A percentile compares a stretch with the other conserved stretches of the same genome.
Evolutionary conservation across 2,797 vertebrate species (phyloP).

Genomic region (Tamandua tetradactyla): DNA sequence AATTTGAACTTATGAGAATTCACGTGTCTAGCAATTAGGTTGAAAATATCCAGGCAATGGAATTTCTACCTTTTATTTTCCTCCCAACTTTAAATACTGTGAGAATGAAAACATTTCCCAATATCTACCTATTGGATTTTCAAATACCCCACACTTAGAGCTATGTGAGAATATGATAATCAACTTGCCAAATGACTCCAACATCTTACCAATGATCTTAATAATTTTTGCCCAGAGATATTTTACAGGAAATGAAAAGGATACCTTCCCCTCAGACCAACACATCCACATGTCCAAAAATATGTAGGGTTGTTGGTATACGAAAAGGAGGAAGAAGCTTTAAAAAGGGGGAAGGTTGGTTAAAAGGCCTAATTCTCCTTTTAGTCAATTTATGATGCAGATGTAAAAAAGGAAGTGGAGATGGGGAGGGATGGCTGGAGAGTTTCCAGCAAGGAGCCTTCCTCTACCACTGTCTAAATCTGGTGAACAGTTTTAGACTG

Average conservation of each 20-base stretch:
- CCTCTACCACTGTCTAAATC: background rate
- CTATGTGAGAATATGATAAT: background rate
- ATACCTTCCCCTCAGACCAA: background rate
- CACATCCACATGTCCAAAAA: background rate
- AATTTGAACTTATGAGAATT: constrained; percentile 67
- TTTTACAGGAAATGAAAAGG: constrained; percentile 22
- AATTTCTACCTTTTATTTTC: background rate
- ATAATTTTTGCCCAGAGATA: background rate
- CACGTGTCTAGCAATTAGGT: constrained; percentile 62
- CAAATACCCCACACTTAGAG: background rate
- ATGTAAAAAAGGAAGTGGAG: background rate
- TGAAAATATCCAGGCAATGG: background rate
- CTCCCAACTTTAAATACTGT: constrained; percentile 4
- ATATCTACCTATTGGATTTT: background rate
- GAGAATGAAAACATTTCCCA: background rate
- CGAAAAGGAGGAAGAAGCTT: background rate
- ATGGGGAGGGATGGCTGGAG: background rate
- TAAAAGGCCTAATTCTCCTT: background rate
- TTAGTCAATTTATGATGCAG: constrained; percentile 14
- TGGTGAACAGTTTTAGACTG: background rate
- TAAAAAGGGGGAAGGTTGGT: background rate
- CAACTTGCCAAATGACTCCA: background rate
- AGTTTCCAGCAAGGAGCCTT: background rate
- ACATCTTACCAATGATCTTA: background rate
- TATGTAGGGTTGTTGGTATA: background rate